Percentiles rank a stretch among this genome's conserved stretches.
Evolutionary conservation across 1,140 invertebrate genomes (phyloP).

Genomic region (Drosophila pseudoobscura): DNA sequence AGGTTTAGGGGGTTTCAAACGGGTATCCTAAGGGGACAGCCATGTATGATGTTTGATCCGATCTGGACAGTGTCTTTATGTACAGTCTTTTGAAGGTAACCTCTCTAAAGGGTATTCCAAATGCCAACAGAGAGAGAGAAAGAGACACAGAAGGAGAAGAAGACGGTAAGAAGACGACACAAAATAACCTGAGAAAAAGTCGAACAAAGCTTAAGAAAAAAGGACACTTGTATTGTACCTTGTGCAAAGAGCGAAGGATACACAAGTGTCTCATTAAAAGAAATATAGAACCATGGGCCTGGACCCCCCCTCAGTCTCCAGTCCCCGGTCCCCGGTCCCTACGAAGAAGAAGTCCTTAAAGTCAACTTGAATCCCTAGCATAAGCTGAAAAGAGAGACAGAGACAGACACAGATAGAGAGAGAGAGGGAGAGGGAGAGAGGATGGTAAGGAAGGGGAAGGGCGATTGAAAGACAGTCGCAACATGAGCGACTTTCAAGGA

Average conservation of each 20-base stretch:
- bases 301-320: too few species aligned
- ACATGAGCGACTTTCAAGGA: slow-evolving; percentile 74
- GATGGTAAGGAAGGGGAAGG: slow-evolving; percentile 1
- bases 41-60: too few species aligned
- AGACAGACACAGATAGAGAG: slow-evolving; percentile 1
- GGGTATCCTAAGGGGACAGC: too few species aligned
- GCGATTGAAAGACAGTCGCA: slow-evolving; percentile 37
- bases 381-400: slow-evolving; percentile 7
- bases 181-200: slow-evolving; percentile 45
- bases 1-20: too few species aligned
- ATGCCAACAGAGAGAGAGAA: background rate
- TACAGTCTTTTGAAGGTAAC: too few species aligned
- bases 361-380: slow-evolving; percentile 54
- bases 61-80: too few species aligned
- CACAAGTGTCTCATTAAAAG: slow-evolving; percentile 80
- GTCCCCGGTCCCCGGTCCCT: background rate
- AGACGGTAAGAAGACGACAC: slow-evolving; percentile 7
- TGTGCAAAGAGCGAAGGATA: slow-evolving; percentile 59
- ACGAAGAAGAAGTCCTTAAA: slow-evolving; percentile 67
- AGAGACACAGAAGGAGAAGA: slow-evolving; percentile 1
- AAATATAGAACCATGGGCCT: slow-evolving; percentile 65
- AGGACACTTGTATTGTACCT: slow-evolving; percentile 59
- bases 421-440: background rate
- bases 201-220: slow-evolving; percentile 56
- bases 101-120: too few species aligned